Conservation (phyloP, 1,140 invertebrate species). For the Trichomalopsis sarcophagae region DNA sequence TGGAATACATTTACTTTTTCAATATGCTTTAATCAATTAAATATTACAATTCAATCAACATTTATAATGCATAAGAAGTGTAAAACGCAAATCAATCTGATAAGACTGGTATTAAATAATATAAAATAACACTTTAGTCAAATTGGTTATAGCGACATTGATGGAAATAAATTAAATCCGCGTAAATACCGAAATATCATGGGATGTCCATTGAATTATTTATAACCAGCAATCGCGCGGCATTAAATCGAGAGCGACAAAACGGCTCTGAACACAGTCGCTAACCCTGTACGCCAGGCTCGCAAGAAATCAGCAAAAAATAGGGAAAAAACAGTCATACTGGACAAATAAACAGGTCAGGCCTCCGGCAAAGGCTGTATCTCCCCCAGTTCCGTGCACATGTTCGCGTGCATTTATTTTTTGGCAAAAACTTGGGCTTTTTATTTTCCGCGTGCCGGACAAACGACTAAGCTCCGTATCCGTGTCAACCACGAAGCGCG, state of each 20-base stretch:
- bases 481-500: slow-evolving; percentile 45
- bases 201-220: neutral
- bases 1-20: no score
- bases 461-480: slow-evolving; percentile 21
- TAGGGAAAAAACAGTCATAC: neutral
- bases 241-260: neutral
- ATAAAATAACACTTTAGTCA: neutral
- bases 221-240: neutral
- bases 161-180: slow-evolving; percentile 1
- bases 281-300: neutral
- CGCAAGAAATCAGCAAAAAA: neutral
- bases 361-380: slow-evolving; percentile 11
- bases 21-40: no score
- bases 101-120: neutral
- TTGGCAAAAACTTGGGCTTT: slow-evolving; percentile 37
- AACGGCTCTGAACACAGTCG: neutral
- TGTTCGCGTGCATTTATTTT: slow-evolving; percentile 32
- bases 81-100: neutral
- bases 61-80: neutral
- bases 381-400: neutral
- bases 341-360: neutral
- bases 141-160: neutral
- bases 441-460: slow-evolving; percentile 41
- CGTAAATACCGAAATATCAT: neutral
- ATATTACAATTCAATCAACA: neutral